These are phyloP conservation scores for Tryphoninae sp. DNA, from an alignment of 2,888 invertebrate species.

Conservation along the genomic window DNA sequence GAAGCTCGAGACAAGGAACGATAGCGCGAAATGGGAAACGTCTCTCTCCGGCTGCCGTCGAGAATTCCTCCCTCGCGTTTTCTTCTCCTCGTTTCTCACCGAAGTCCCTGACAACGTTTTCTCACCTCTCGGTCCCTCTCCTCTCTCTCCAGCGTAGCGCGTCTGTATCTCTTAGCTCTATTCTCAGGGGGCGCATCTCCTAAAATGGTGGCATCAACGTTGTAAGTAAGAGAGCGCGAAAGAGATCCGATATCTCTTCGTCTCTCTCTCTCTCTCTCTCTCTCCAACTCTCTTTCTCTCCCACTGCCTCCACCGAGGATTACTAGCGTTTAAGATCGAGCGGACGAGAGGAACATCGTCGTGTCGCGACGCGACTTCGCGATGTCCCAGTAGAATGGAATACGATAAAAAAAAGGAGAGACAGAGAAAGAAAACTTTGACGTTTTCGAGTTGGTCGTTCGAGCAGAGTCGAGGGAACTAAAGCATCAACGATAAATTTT, in stretches of 20 bases:
- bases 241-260: slow-evolving; percentile 23
- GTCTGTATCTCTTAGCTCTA: slow-evolving; percentile 68
- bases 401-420: slow-evolving; percentile 3
- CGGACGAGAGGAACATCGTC: no score
- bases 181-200: slow-evolving; percentile 77
- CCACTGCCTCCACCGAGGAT: neutral
- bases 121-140: slow-evolving; percentile 29
- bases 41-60: neutral
- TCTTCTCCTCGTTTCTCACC: slow-evolving; percentile 44
- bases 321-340: no score
- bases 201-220: slow-evolving; percentile 77
- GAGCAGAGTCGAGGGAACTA: neutral
- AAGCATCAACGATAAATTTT: slow-evolving; percentile 45
- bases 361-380: neutral
- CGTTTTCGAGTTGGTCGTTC: neutral
- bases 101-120: slow-evolving; percentile 46
- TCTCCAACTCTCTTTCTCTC: neutral
- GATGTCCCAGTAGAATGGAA: neutral
- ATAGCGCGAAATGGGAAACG: slow-evolving; percentile 27
- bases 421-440: neutral
- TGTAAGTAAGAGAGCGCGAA: slow-evolving; percentile 42
- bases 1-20: no score
- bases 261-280: neutral
- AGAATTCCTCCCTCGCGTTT: slow-evolving; percentile 25
- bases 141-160: slow-evolving; percentile 4